A percentile compares a stretch with the other conserved stretches of the same genome.
phyloP scores from a whole-genome alignment of 2,113 vertebrate genomes.

The Cynoglossus semilaevis region DNA sequence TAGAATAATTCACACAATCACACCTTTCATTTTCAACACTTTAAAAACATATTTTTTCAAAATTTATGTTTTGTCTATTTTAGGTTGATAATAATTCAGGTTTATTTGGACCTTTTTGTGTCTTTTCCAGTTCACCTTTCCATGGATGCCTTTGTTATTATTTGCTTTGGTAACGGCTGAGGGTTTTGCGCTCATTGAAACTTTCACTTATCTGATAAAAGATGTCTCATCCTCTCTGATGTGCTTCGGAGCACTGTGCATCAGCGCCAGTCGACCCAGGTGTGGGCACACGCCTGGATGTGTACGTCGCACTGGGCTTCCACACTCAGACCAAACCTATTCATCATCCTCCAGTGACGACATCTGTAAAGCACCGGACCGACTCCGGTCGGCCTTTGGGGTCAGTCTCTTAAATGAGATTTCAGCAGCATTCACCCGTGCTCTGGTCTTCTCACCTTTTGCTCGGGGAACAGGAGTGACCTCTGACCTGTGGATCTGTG shows the following conservation, averaged over 20 bases:
- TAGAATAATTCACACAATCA: too few species aligned
- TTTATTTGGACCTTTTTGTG: too few species aligned
- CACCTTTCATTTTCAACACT: too few species aligned
- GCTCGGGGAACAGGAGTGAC: slow-evolving; percentile 54
- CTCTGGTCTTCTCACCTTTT: slow-evolving; percentile 56
- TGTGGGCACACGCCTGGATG: slow-evolving; percentile 19
- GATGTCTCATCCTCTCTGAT: slow-evolving; percentile 3
- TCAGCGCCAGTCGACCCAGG: slow-evolving; percentile 14
- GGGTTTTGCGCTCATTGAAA: slow-evolving; percentile 36
- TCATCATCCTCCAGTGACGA: slow-evolving; percentile 55
- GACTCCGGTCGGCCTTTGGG: slow-evolving; percentile 42
- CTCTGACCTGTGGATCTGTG: slow-evolving; percentile 52
- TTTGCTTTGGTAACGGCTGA: background rate
- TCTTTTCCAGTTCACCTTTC: too few species aligned
- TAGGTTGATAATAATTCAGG: too few species aligned
- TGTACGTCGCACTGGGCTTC: slow-evolving; percentile 2
- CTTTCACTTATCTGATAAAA: slow-evolving; percentile 41
- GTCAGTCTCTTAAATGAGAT: slow-evolving; percentile 77
- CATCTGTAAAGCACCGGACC: slow-evolving; percentile 29
- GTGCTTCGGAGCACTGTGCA: slow-evolving; percentile 27
- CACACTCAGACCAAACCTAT: slow-evolving; percentile 35
- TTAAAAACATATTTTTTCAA: too few species aligned
- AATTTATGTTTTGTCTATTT: too few species aligned
- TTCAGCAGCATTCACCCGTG: slow-evolving; percentile 71
- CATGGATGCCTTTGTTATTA: slow-evolving; percentile 10